These are phyloP conservation scores for Catagonus wagneri DNA, from an alignment of 2,113 vertebrate species.

Conservation along the genomic window DNA sequence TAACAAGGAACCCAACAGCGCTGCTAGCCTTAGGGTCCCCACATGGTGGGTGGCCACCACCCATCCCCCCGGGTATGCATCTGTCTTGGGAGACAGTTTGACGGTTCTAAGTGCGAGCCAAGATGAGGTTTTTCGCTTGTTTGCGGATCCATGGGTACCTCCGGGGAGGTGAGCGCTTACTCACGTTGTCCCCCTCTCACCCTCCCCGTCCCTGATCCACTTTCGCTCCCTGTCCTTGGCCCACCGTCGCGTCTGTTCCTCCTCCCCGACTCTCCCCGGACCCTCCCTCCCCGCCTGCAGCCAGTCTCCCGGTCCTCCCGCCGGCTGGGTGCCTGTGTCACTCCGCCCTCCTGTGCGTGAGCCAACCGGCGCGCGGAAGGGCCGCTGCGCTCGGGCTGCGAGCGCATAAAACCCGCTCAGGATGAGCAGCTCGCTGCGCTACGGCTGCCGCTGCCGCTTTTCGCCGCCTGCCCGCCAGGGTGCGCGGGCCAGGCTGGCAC, in stretches of 20 bases:
- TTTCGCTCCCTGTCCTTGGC: fast-evolving
- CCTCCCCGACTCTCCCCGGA: not conserved
- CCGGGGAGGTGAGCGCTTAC: not conserved
- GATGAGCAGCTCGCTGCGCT: fast-evolving
- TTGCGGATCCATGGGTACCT: not conserved
- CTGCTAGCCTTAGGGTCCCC: not conserved
- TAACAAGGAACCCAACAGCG: conserved; percentile 36
- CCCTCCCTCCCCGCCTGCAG: too few species aligned
- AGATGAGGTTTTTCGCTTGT: not conserved
- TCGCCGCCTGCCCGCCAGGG: fast-evolving
- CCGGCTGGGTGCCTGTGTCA: not conserved
- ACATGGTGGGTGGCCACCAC: too few species aligned
- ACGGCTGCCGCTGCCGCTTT: fast-evolving
- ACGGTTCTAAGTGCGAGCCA: fast-evolving
- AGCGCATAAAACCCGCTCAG: not conserved
- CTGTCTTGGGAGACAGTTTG: not conserved
- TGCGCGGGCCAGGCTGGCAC: fast-evolving
- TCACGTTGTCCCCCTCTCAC: fast-evolving
- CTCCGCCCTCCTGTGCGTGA: conserved; percentile 55
- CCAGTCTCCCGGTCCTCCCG: not conserved
- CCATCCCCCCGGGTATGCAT: not conserved
- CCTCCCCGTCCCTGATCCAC: fast-evolving
- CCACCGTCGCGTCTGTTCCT: not conserved
- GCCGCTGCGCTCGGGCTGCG: fast-evolving
- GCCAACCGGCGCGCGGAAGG: not conserved